Conservation (phyloP, 2,113 vertebrate species). For the Otocyon megalotis region DNA sequence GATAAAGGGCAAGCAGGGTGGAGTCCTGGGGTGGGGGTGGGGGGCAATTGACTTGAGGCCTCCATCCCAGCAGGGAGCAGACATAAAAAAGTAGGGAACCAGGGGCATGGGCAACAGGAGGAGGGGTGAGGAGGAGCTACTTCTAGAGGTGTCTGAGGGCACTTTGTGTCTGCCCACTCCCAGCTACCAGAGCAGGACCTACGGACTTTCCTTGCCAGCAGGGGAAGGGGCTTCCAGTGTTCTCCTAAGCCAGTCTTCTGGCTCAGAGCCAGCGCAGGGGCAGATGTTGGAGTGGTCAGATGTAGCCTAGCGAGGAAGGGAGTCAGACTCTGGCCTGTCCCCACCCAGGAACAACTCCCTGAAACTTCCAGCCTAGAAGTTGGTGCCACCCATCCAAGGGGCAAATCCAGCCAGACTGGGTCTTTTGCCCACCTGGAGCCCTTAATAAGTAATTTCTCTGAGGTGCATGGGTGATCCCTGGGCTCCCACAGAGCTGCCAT, state of each 20-base stretch:
- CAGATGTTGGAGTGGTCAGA: neutral
- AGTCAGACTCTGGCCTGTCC: neutral
- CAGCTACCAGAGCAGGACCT: neutral
- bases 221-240: neutral
- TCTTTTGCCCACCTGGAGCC: neutral
- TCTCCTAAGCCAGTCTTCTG: neutral
- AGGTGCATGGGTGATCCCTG: neutral
- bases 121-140: neutral
- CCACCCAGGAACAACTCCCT: neutral
- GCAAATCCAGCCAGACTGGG: neutral
- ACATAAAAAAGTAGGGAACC: neutral
- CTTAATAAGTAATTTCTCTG: neutral
- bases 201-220: neutral
- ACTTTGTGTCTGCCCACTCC: neutral
- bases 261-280: neutral
- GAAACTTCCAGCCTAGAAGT: neutral
- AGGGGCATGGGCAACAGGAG: neutral
- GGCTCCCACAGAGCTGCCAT: neutral
- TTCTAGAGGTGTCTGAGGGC: neutral
- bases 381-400: neutral
- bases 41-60: neutral
- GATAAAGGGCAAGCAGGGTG: neutral
- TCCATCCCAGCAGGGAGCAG: neutral
- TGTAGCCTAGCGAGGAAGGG: neutral
- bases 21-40: neutral